A percentile compares a stretch with the other conserved stretches of the same genome.
Conservation (phyloP, 2,113 vertebrate species). For the Camarhynchus parvulus region DNA sequence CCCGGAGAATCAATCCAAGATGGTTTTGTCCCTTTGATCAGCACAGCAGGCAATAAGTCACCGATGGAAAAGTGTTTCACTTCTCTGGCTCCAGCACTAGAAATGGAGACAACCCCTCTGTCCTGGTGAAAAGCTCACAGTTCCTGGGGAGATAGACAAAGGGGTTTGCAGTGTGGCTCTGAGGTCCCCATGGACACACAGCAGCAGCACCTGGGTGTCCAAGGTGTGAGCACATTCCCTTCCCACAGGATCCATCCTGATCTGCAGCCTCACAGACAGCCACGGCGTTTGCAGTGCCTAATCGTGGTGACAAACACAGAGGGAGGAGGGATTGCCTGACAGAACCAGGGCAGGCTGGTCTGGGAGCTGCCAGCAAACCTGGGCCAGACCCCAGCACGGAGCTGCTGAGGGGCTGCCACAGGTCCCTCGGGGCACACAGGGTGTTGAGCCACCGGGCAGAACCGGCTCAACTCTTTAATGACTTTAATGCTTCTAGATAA, state of each 20-base stretch:
- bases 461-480: not conserved
- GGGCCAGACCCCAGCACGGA: not conserved
- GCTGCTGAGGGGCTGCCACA: not conserved
- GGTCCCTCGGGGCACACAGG: not conserved
- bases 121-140: constrained; percentile 79
- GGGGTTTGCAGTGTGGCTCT: constrained; percentile 83
- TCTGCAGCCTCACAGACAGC: not conserved
- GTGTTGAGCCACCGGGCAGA: not conserved
- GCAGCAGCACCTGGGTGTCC: constrained; percentile 71
- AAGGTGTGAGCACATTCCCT: not conserved
- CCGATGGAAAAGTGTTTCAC: not conserved
- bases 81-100: constrained; percentile 56
- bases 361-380: not conserved
- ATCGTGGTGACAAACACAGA: fast-evolving
- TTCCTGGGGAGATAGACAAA: constrained; percentile 80
- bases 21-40: constrained; percentile 29
- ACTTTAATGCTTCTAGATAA: not conserved
- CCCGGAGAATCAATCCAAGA: not conserved
- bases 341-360: not conserved
- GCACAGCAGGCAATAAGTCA: not conserved
- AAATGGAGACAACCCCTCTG: constrained; percentile 71
- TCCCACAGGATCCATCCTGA: not conserved
- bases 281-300: fast-evolving
- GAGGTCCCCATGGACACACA: constrained; percentile 75
- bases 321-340: not conserved